Evolutionary conservation across 2,797 vertebrate genomes (phyloP).

Genomic region (Pogonophryne albipinna): DNA sequence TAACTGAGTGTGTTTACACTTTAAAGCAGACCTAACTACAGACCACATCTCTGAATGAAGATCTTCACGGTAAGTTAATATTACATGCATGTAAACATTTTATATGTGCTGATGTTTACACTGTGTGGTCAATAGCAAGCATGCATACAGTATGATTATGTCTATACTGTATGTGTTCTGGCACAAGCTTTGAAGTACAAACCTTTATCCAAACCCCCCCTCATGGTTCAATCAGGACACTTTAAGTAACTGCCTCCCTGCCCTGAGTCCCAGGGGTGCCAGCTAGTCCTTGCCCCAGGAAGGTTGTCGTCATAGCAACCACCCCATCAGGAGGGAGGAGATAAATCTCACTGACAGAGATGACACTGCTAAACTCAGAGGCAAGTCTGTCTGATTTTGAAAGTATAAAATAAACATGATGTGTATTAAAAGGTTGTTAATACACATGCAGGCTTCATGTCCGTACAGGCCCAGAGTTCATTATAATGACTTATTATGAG

Average conservation of each 20-base stretch:
- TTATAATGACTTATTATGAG: slow-evolving; percentile 23
- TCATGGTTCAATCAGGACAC: slow-evolving; percentile 32
- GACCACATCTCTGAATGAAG: neutral
- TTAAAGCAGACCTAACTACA: neutral
- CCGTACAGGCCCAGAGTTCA: slow-evolving; percentile 25
- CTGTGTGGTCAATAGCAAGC: neutral
- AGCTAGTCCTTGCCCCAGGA: slow-evolving; percentile 79
- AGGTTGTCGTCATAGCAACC: slow-evolving; percentile 87
- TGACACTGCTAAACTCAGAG: slow-evolving; percentile 59
- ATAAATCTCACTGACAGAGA: slow-evolving; percentile 60
- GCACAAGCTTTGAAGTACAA: neutral
- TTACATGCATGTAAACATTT: neutral
- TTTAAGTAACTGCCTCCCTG: slow-evolving; percentile 36
- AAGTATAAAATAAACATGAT: neutral
- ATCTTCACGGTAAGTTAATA: neutral
- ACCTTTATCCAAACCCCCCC: neutral
- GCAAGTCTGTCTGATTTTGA: neutral
- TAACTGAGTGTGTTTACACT: neutral
- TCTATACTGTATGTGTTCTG: neutral
- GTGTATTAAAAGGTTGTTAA: neutral
- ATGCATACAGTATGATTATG: neutral
- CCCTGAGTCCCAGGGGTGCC: slow-evolving; percentile 67
- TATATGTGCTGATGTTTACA: neutral
- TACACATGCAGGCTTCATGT: slow-evolving; percentile 3
- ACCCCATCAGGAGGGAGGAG: slow-evolving; percentile 70